These are phyloP conservation scores for Spodoptera picta DNA, from an alignment of 2,888 invertebrate genomes.

Conservation along the genomic window DNA sequence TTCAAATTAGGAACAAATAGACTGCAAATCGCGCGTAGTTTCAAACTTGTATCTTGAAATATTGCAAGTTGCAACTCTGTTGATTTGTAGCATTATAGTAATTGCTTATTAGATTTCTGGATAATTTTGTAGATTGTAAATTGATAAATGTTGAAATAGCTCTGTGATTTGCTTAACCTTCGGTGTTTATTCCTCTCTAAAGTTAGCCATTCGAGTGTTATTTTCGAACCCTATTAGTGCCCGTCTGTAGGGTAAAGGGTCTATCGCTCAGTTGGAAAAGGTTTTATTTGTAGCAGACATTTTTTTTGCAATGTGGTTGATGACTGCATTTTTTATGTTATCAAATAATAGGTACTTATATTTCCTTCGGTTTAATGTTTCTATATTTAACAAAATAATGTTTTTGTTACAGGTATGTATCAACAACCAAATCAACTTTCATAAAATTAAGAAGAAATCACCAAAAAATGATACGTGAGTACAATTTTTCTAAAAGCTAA, in stretches of 20 bases:
- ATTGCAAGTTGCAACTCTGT: constrained; percentile 22
- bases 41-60: constrained; percentile 37
- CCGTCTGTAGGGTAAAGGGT: constrained; percentile 11
- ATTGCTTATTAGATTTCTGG: constrained; percentile 55
- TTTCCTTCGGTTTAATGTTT: too few relatives aligned
- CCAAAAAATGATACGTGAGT: background rate
- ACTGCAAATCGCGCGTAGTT: constrained; percentile 20
- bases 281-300: background rate
- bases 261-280: constrained; percentile 12
- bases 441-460: background rate
- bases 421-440: background rate
- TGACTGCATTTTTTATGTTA: too few relatives aligned
- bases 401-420: constrained; percentile 38
- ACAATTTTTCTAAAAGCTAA: too few relatives aligned
- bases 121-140: constrained; percentile 43
- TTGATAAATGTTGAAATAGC: constrained; percentile 49
- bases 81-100: constrained; percentile 50
- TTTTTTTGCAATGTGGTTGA: background rate
- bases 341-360: too few relatives aligned
- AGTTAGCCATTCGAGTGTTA: constrained; percentile 17
- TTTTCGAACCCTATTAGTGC: constrained; percentile 24
- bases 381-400: background rate
- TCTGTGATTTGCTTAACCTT: constrained; percentile 48
- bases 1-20: constrained; percentile 48
- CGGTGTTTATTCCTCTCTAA: constrained; percentile 42